Evolutionary conservation across 1,140 invertebrate genomes (phyloP), one percentile per base, ranked within the genome.

Genomic region (Caenorhabditis tropicalis): DNA sequence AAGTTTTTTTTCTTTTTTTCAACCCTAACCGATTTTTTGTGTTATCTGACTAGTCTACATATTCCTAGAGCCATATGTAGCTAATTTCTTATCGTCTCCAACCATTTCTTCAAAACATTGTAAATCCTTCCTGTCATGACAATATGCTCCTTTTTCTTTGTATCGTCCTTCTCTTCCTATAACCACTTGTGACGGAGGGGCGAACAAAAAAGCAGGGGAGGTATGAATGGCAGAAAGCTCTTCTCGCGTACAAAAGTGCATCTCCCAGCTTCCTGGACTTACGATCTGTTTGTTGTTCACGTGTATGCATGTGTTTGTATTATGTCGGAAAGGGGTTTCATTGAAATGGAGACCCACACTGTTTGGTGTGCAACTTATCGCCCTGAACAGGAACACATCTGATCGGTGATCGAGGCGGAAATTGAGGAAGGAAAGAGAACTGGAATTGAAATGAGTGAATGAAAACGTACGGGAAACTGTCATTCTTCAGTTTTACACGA

Each of bases 181-280:
- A 58, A 31, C 65, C 65, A 74, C 65, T 74, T 74, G 65, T 43
- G 65, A 74, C n/a, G n/a, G n/a, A n/a, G n/a, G n/a, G n/a, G n/a
- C n/a, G n/a, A n/a, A n/a, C n/a, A 74, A n/a, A 74, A 74, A 74
- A 74, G 43, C 36, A 43, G n/a, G 53, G 12, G 65, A 74, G 7
- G 24, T n/a, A 27, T 33, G 29, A 74, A 74, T 43, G 65, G 65
- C 65, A 74, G 29, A n/a, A 74, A 74, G 65, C 65, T 74, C 21
- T 43, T 74, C 36, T 33, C 7, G 16, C 33, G 10, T 36, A 65
- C 65, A 74, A 43, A 74, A 43, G 36, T 43, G 24, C 65, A 74
- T 74, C 36, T 27, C 29, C 10, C 53, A 27, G 65, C 65, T 74
- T 74, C 65, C 65, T 74, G 65, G 65, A 74, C 65, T 74, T 74